Evolutionary conservation across 1,140 invertebrate genomes (phyloP), one percentile per base, ranked within the genome.

Genomic region (Zaprionus tsacasi): DNA sequence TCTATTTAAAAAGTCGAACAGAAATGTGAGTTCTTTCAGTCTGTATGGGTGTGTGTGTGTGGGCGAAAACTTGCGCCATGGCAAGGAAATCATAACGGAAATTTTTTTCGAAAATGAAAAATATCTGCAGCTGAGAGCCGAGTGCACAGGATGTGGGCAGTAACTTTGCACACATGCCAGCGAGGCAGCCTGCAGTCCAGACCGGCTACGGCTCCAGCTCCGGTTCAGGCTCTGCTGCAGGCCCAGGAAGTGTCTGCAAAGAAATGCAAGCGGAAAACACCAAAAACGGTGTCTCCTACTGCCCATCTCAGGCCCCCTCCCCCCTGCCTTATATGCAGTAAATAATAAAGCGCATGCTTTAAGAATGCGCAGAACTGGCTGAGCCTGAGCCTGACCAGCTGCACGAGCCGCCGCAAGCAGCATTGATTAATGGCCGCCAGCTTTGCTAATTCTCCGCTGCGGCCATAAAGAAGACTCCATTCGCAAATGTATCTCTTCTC

Each of bases 131-230:
- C 65, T 55, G 72, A 67, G 63, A 72, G 55, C 68, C 73, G 58
- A 57, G 70, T 69, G 67, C 72, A 56, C 70, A 81, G 82, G 67
- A 78, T 67, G 75, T 86, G 81, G 75, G 75, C 69, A 82, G 80
- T 76, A 79, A 81, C 78, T 77, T 81, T 81, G 78, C 79, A 80
- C 79, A 81, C 79, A 81, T 81, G 79, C 80, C 76, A 71, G 72
- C 70, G 59, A 73, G 48, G 56, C 74, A 75, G 59, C 72, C 67
- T 64, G 48, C 43, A 30, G 27, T 5, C 27, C 27, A 30, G 4
- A 0, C 27, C 27, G 27, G 25, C 25, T 27, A 67, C 40, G 52
- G 50, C 55, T 48, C 21, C 25, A n/a, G n/a, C 40, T 8, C 40
- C 40, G 45, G 45, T 40, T 48, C 35, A n/a, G 40, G n/a, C 40